A percentile compares a stretch with the other conserved stretches of the same genome.
Conservation (phyloP, 1,140 invertebrate species). For the Tetranychus cinnabarinus region DNA sequence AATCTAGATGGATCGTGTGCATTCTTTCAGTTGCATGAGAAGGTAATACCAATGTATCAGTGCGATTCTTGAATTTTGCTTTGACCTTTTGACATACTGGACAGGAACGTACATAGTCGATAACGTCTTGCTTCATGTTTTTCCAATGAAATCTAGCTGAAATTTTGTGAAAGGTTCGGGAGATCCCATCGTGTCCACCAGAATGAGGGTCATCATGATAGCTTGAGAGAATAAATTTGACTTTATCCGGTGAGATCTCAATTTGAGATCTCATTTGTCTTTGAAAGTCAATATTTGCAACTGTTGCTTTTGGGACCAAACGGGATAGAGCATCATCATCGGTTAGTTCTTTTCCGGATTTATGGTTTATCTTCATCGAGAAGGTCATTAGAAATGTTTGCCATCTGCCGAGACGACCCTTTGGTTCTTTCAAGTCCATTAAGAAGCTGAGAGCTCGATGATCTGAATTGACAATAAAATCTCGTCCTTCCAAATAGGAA, state of each 20-base stretch:
- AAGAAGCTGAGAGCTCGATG: background rate
- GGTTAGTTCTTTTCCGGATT: background rate
- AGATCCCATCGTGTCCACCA: background rate
- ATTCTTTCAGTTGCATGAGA: too few relatives aligned
- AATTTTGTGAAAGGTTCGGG: background rate
- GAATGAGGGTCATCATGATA: background rate
- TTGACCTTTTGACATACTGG: background rate
- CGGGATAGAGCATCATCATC: background rate
- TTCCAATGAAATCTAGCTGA: background rate
- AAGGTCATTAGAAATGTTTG: background rate
- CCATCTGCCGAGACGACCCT: background rate
- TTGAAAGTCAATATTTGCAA: background rate
- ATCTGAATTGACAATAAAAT: background rate
- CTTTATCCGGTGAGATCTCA: background rate
- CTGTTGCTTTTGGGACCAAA: background rate
- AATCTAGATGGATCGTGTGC: too few relatives aligned
- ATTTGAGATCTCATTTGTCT: background rate
- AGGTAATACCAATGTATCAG: too few relatives aligned
- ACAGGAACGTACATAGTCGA: background rate
- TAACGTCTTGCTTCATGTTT: background rate
- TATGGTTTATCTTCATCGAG: background rate
- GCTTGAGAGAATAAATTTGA: background rate
- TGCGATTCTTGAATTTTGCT: too few relatives aligned
- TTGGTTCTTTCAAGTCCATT: background rate
- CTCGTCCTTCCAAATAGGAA: background rate